Evolutionary conservation across 1,140 invertebrate genomes (phyloP), one percentile per base, ranked within the genome.

Genomic region (Trachymyrmex septentrionalis): DNA sequence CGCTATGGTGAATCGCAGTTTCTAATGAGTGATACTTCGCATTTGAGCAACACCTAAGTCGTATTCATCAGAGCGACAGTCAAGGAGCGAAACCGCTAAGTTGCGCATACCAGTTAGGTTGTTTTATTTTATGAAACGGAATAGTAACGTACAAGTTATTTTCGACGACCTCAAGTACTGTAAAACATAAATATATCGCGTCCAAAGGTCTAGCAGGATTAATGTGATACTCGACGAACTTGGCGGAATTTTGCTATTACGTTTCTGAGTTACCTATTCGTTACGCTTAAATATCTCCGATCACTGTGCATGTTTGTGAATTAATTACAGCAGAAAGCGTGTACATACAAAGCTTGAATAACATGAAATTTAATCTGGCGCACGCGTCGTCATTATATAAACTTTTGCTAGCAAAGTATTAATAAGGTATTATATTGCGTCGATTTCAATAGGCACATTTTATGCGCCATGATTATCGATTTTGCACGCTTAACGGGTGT

Each of bases 141-240:
- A 14, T 73, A 63, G 21, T 84, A 50, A 63, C 4, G 44, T 14
- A 50, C 6, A 48, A 50, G 34, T 73, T 73, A 73, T 84, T n/a
- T n/a, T 61, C 24, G n/a, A 61, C 69, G 67, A 75, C 9, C 24
- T 61, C 30, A 34, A 38, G 48, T 55, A 57, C 64, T 67, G 67
- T 59, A 61, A 73, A 82, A 73, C 19, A 24, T 73, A 81, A 80
- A 80, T 53, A 69, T 44, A 71, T 69, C 63, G 14, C 67, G 24
- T 24, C 1, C 38, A 30, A 61, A 61, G 19, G 12, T 21, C 1
- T 44, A 24, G 44, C 48, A 55, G 21, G 2, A 59, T 73, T 73
- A 30, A 73, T 72, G 27, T 14, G 38, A 59, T 38, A 21, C 67
- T 14, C 27, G 67, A 19, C 34, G 10, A 59, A 30, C 24, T 30